Evolutionary conservation across 2,113 vertebrate species (phyloP), one percentile per base, ranked within the genome.

Genomic region (Oncorhynchus gorbuscha): DNA sequence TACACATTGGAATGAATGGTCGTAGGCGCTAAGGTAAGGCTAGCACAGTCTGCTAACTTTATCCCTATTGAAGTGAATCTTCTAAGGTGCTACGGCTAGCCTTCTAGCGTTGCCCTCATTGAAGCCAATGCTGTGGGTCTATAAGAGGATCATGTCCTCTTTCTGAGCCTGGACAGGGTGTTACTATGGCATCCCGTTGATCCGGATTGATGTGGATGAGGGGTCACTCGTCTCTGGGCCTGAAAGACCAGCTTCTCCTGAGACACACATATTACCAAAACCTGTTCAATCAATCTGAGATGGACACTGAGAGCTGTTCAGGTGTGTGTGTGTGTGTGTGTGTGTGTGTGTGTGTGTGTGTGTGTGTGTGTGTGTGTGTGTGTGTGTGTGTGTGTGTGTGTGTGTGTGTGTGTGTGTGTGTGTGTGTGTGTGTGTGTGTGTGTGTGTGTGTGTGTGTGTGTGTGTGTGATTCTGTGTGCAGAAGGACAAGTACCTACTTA

Each of bases 151-250:
- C 11, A 45, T 45, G 39, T 45, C 76, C 30, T 83, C 20, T 0
- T 69, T 68, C 28, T 62, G n/a, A 78, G 81, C 78, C 58, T 81
- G 82, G 85, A 81, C 83, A 85, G 81, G 75, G 89, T 90, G 86
- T 91, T 85, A 85, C 80, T 84, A 89, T 84, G 86, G 87, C 87
- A 88, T 85, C 83, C 87, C 18, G 74, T 78, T 90, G 82, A 91
- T 88, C 88, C 61, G 32, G 84, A 84, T 84, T 87, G 87, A 88
- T 64, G 73, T 72, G 80, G 83, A 88, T 86, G 85, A 80, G 72
- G 59, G 78, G 71, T 76, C 74, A 71, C 39, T 11, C 9, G 39
- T 45, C 65, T 66, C 24, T n/a, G 32, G 8, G 16, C 16, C 67
- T 39, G 30, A 18, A 7, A 18, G 16, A 30, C 22, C 26, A 32